Percentiles rank a stretch among this genome's conserved stretches.
phyloP scores from a whole-genome alignment of 1,140 invertebrate species.

The Tetragonula clypearis region DNA sequence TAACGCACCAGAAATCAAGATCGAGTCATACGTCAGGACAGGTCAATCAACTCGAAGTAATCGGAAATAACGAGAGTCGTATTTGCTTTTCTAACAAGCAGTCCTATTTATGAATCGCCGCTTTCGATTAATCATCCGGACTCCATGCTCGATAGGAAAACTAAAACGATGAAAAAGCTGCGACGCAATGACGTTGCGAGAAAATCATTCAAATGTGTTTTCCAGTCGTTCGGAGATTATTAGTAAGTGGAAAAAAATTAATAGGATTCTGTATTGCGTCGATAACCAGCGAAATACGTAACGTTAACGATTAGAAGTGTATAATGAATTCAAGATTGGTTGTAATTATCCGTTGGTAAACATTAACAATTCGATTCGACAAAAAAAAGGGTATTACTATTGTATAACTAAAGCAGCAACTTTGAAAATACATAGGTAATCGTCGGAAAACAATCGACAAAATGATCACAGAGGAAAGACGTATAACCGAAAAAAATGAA shows the following conservation, averaged over 20 bases:
- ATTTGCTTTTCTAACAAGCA: conserved; percentile 28
- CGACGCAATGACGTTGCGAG: neutral
- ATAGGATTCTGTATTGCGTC: neutral
- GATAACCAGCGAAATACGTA: neutral
- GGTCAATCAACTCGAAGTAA: conserved; percentile 65
- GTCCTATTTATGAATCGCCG: conserved; percentile 24
- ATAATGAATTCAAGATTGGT: neutral
- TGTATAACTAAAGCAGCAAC: too few species aligned
- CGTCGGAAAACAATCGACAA: too few species aligned
- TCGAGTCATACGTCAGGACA: conserved; percentile 51
- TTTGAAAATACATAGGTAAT: too few species aligned
- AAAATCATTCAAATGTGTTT: neutral
- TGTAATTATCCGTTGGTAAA: neutral
- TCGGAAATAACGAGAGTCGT: conserved; percentile 36
- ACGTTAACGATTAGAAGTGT: neutral
- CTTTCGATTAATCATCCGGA: conserved; percentile 36
- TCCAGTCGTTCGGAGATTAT: neutral
- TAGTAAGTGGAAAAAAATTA: neutral
- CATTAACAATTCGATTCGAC: neutral
- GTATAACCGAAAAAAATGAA: too few species aligned
- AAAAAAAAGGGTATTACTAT: neutral
- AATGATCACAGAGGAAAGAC: too few species aligned
- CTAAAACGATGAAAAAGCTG: neutral
- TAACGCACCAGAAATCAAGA: conserved; percentile 69
- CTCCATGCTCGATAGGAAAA: neutral